Conservation (phyloP, 2,888 invertebrate genomes). For the Pandemis cinnamomeana region DNA sequence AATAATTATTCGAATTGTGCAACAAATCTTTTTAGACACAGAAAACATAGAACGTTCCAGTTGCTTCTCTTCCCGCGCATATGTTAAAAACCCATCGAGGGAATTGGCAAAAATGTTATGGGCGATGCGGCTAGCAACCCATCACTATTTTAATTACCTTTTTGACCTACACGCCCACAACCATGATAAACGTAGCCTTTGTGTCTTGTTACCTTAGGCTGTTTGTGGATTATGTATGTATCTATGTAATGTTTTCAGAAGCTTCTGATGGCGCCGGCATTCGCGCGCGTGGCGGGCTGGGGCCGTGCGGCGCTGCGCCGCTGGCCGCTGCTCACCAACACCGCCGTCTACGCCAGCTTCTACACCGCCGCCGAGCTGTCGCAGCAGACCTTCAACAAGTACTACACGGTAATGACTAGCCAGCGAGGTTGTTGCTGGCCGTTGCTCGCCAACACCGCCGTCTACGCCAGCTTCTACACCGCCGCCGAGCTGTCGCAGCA, state of each 20-base stretch:
- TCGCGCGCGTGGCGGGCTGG: slow-evolving; percentile 49
- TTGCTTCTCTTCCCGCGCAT: too few species aligned
- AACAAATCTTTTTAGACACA: neutral
- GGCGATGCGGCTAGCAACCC: too few species aligned
- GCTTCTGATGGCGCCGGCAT: slow-evolving; percentile 55
- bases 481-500: neutral
- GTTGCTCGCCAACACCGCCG: neutral
- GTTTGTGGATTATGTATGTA: too few species aligned
- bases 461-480: neutral
- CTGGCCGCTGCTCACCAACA: slow-evolving; percentile 83
- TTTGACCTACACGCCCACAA: too few species aligned
- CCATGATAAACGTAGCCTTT: too few species aligned
- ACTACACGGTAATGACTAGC: slow-evolving; percentile 82
- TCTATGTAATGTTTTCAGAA: neutral
- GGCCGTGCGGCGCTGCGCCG: slow-evolving; percentile 63
- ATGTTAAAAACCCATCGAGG: too few species aligned
- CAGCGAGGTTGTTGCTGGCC: neutral
- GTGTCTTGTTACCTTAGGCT: too few species aligned
- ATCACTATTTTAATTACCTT: too few species aligned
- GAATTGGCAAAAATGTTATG: too few species aligned
- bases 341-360: slow-evolving; percentile 89
- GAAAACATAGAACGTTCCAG: too few species aligned
- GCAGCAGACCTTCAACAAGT: slow-evolving; percentile 89
- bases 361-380: slow-evolving; percentile 92
- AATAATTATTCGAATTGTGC: too few species aligned